Conservation (phyloP, 2,113 vertebrate species). For the Pangasianodon gigas region DNA sequence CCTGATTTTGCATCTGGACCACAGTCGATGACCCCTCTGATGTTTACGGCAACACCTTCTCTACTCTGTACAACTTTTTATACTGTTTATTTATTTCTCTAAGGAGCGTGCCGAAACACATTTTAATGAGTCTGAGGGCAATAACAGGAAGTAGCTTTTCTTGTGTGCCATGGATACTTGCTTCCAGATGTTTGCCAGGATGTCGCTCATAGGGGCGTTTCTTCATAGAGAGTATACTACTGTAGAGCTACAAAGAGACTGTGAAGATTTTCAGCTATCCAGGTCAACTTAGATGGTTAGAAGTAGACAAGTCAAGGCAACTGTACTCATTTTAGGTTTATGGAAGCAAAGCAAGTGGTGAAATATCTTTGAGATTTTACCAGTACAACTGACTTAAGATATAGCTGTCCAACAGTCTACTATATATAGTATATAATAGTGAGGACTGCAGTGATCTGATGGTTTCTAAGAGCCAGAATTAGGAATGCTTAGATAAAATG, state of each 20-base stretch:
- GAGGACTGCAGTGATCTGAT: neutral
- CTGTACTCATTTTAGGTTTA: neutral
- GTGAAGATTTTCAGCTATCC: slow-evolving; percentile 7
- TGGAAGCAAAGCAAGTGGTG: neutral
- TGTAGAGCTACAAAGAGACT: neutral
- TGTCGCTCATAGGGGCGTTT: neutral
- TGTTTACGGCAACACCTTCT: neutral
- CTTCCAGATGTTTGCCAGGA: neutral
- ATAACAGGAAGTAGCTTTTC: slow-evolving; percentile 32
- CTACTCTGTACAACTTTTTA: neutral
- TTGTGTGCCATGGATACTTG: neutral
- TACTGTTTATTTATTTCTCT: slow-evolving; percentile 12
- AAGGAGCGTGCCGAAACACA: neutral
- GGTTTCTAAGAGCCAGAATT: neutral
- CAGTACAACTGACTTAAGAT: neutral
- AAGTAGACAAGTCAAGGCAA: neutral
- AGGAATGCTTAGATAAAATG: neutral
- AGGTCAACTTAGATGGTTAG: neutral
- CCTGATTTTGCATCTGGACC: neutral
- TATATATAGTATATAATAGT: neutral
- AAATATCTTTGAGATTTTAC: neutral
- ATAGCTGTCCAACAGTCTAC: neutral
- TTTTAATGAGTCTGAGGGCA: neutral
- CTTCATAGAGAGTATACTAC: neutral
- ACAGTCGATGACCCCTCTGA: neutral